Base-by-base conservation (phyloP, 2,113 vertebrate species). In the Paracanthobrama guichenoti region DNA sequence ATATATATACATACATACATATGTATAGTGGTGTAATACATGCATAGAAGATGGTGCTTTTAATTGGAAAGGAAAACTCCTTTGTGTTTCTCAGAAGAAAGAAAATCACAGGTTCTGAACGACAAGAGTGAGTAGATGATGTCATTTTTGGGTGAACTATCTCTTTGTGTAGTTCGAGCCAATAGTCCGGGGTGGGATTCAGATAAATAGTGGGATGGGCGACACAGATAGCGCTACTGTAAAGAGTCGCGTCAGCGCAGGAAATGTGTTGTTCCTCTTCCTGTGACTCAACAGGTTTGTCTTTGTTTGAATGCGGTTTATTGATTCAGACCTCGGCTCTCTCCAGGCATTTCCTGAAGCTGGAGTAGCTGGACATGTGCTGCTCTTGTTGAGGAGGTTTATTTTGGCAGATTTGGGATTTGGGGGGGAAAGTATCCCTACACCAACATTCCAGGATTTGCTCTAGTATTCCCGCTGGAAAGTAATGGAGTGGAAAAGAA, bases 281-380 rank as follows among this genome's bases (percentile, higher is more conserved):
- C 84, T 79, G 75, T 35, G 79, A 86, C 90, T 89, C 88, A 73
- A 89, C 91, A 88, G 89, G 91, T 90, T 90, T 91, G 91, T 91
- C 91, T 89, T 84, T 67, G 62, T 90, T 86, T 87, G 76, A 85
- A 85, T n/a, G 71, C 82, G 84, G 88, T 91, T 92, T 93, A 94
- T 93, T 93, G 92, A 92, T 91, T 82, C 83, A 92, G 89, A 92
- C 87, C 89, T 87, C 85, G 7, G 67, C 85, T 88, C 91, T 89
- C 89, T 89, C 91, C 91, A 93, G 93, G 93, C 91, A 94, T 94
- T 94, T 94, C 93, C 93, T 92, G 90, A 92, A 86, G 60, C 79
- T 81, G 88, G 87, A 90, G 89, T 89, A 87, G 88, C 90, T 90
- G 90, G 90, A 93, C 93, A 92, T 94, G 91, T 90, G 90, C 89